Conservation (phyloP, 2,113 vertebrate genomes). For the Plecotus auritus region DNA sequence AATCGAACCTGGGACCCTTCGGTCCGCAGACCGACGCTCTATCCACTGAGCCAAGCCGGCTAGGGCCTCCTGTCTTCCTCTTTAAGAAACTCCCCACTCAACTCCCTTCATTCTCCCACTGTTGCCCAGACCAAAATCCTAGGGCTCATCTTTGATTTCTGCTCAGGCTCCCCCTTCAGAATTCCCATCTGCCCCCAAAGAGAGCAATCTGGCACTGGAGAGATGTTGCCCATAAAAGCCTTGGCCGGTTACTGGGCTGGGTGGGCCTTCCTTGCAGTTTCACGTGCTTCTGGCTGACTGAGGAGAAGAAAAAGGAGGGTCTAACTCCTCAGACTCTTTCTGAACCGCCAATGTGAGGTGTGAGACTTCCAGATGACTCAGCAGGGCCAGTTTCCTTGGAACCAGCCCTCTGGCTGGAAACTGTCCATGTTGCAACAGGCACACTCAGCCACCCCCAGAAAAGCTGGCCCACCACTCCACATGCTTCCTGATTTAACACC, state of each 20-base stretch:
- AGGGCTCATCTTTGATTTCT: neutral
- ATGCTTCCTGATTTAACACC: constrained; percentile 72
- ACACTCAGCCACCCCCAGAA: constrained; percentile 67
- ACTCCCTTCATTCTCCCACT: neutral
- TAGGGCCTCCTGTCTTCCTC: neutral
- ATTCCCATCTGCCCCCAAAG: neutral
- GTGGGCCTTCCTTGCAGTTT: neutral
- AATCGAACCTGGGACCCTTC: too few species aligned
- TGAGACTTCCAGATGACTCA: constrained; percentile 18
- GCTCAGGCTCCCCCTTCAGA: neutral
- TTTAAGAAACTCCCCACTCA: neutral
- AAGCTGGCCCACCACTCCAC: constrained; percentile 53
- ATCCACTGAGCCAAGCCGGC: too few species aligned
- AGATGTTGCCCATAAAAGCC: neutral
- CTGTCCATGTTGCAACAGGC: neutral
- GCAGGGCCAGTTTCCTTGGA: constrained; percentile 40
- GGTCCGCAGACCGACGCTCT: too few species aligned
- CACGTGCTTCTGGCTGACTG: neutral
- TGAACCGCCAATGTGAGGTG: neutral
- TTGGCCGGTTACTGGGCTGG: neutral
- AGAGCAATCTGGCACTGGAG: neutral
- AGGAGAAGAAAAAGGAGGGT: neutral
- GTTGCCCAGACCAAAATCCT: neutral
- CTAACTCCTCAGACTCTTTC: neutral
- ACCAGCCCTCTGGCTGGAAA: constrained; percentile 1